These are phyloP conservation scores for Idaea dimidiata DNA, from an alignment of 2,888 invertebrate genomes.

Conservation along the genomic window DNA sequence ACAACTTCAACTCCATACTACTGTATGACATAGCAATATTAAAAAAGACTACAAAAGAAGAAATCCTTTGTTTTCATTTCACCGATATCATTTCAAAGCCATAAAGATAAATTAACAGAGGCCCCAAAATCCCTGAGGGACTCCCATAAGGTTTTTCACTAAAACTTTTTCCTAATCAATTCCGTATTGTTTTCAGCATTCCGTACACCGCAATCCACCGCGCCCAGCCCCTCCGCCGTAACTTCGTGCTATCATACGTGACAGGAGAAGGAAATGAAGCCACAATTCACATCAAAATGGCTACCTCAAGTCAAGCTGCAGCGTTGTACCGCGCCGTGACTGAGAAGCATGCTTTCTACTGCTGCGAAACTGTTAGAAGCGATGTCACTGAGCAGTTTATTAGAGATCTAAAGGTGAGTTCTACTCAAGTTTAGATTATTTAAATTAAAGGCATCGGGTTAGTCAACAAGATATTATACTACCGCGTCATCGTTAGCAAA, in stretches of 20 bases:
- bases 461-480: no score
- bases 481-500: not conserved
- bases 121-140: not conserved
- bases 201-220: conserved; percentile 91
- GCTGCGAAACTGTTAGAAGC: conserved; percentile 93
- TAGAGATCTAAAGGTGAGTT: conserved; percentile 87
- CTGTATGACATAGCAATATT: no score
- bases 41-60: no score
- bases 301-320: conserved; percentile 89
- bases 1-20: no score
- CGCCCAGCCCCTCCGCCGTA: conserved; percentile 87
- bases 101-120: not conserved
- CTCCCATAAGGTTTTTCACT: not conserved
- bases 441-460: no score
- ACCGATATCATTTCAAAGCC: not conserved
- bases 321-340: conserved; percentile 92
- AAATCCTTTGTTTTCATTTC: no score
- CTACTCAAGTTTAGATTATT: not conserved
- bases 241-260: conserved; percentile 88
- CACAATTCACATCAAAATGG: conserved; percentile 88
- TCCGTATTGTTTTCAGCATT: conserved; percentile 77
- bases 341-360: conserved; percentile 95
- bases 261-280: conserved; percentile 85
- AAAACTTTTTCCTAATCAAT: not conserved
- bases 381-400: conserved; percentile 95